These are phyloP conservation scores for Liolophura sinensis DNA, from an alignment of 1,140 invertebrate species.

Conservation along the genomic window DNA sequence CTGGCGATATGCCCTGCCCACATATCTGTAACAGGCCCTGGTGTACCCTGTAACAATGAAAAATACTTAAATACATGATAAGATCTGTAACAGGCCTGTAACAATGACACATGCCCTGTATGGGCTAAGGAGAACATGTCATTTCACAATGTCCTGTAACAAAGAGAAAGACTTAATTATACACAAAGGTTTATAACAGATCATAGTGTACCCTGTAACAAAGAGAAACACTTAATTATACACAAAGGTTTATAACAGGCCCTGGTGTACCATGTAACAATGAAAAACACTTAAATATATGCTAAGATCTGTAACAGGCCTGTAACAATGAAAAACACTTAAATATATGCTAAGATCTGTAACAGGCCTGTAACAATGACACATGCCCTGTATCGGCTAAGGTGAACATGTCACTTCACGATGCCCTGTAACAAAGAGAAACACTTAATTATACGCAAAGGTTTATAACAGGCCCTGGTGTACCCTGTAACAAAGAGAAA, in stretches of 20 bases:
- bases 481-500: neutral
- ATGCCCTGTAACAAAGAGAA: neutral
- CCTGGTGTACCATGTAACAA: too few relatives aligned
- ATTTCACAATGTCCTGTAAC: neutral
- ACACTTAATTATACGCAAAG: neutral
- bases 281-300: too few relatives aligned
- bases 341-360: neutral
- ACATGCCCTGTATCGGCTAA: neutral
- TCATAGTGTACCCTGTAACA: neutral
- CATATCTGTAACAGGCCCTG: constrained; percentile 35
- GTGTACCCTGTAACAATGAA: constrained; percentile 35
- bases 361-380: neutral
- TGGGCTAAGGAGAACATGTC: neutral
- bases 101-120: neutral
- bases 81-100: neutral
- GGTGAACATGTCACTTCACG: neutral
- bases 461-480: neutral
- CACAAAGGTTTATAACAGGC: too few relatives aligned
- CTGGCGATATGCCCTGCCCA: constrained; percentile 36
- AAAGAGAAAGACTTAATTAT: neutral
- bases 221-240: too few relatives aligned
- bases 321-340: too few relatives aligned
- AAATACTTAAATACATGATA: neutral
- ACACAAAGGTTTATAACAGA: neutral
- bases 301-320: too few relatives aligned